These are phyloP conservation scores for Morphnarchus princeps DNA, from an alignment of 2,113 vertebrate genomes.

Conservation along the genomic window DNA sequence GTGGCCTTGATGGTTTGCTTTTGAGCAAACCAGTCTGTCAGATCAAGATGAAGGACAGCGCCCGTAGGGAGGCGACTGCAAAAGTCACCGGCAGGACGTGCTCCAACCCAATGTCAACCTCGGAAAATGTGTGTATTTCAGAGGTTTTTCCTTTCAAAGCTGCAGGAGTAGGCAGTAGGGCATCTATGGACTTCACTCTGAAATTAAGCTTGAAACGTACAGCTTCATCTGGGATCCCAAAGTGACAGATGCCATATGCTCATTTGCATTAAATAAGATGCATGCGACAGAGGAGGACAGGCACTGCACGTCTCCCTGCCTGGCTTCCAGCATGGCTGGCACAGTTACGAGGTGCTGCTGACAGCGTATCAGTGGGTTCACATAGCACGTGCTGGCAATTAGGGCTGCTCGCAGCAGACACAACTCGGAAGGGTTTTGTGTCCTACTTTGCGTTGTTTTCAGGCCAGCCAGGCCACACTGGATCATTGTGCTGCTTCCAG, in stretches of 20 bases:
- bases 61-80: background rate
- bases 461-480: background rate
- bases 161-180: background rate
- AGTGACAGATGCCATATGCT: background rate
- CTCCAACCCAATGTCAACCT: accelerated
- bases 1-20: background rate
- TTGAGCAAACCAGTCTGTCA: background rate
- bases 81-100: accelerated
- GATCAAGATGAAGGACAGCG: background rate
- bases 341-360: background rate
- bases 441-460: background rate
- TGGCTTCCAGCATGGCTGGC: background rate
- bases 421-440: background rate
- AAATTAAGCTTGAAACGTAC: background rate
- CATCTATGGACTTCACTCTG: accelerated
- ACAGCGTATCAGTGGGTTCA: accelerated
- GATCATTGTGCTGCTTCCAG: background rate
- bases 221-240: background rate
- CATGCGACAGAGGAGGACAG: background rate
- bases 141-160: too few relatives aligned
- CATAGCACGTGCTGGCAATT: background rate
- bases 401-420: background rate
- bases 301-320: background rate
- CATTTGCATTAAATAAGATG: background rate
- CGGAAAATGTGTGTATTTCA: background rate